Conservation (phyloP, 2,113 vertebrate species). For the Agelaius phoeniceus region DNA sequence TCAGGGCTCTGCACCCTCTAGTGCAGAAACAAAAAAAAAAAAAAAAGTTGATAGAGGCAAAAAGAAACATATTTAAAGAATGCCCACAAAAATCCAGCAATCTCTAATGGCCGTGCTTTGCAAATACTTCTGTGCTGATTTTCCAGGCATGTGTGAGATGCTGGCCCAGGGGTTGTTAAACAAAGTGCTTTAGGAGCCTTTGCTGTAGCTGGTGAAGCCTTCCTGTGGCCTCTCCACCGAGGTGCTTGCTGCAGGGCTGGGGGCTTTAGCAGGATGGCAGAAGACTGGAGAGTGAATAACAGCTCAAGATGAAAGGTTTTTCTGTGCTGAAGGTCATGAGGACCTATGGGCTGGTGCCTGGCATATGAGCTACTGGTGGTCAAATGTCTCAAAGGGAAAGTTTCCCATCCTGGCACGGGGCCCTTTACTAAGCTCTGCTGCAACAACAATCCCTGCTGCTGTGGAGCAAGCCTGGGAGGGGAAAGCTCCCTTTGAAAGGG, state of each 20-base stretch:
- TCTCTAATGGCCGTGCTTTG: neutral
- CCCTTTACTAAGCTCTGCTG: neutral
- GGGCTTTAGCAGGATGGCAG: neutral
- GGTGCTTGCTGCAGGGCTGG: neutral
- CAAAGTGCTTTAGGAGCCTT: neutral
- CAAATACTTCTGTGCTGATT: neutral
- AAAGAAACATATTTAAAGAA: slow-evolving; percentile 18
- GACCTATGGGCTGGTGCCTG: neutral
- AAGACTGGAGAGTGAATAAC: rapidly evolving
- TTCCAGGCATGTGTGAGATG: neutral
- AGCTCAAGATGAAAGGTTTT: neutral
- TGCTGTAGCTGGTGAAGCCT: neutral
- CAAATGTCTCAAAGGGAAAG: neutral
- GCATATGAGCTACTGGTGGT: neutral
- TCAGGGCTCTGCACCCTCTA: neutral
- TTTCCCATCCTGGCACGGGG: rapidly evolving
- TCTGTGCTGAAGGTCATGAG: neutral
- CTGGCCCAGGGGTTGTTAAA: neutral
- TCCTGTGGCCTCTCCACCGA: neutral
- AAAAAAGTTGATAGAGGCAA: neutral
- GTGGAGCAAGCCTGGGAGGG: rapidly evolving
- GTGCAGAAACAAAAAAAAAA: neutral
- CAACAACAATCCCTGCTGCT: neutral
- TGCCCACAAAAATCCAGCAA: slow-evolving; percentile 14
- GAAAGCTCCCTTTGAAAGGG: neutral